Evolutionary conservation across 2,888 invertebrate species (phyloP).

Genomic region (Melinopterus prodromus): DNA sequence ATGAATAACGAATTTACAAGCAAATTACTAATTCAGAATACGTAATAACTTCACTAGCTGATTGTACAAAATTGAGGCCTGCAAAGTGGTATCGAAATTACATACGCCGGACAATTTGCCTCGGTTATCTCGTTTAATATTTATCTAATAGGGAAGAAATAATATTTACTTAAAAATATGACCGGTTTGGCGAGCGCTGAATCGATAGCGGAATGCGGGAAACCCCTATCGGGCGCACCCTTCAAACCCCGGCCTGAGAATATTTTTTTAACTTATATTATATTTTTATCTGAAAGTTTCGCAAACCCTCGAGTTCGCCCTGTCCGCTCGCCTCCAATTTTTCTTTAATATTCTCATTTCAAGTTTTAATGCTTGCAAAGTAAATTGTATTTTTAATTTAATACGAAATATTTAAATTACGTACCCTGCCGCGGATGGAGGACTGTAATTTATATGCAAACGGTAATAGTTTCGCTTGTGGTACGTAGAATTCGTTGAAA

Average conservation of each 20-base stretch:
- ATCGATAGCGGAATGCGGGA: not conserved
- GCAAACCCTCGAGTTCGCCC: slow-evolving; percentile 17
- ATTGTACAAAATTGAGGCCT: not conserved
- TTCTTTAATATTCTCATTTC: slow-evolving; percentile 40
- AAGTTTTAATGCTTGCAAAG: slow-evolving; percentile 46
- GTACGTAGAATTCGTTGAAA: not conserved
- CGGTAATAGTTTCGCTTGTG: slow-evolving; percentile 34
- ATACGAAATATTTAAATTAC: slow-evolving; percentile 42
- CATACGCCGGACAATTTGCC: not conserved
- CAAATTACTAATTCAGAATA: not conserved
- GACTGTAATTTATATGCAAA: slow-evolving; percentile 37
- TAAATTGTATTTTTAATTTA: slow-evolving; percentile 47
- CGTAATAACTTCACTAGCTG: not conserved
- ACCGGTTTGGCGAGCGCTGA: not conserved
- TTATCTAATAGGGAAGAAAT: not conserved
- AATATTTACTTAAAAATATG: not conserved
- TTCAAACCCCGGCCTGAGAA: slow-evolving; percentile 17
- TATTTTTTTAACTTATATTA: slow-evolving; percentile 35
- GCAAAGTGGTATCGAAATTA: not conserved
- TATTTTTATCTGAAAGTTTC: slow-evolving; percentile 37
- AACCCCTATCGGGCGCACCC: not conserved
- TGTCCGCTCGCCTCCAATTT: slow-evolving; percentile 28
- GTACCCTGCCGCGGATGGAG: slow-evolving; percentile 20
- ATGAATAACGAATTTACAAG: not conserved
- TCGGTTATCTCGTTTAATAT: not conserved